Percentiles rank a stretch among this genome's conserved stretches.
These are phyloP conservation scores for Mobula birostris DNA, from an alignment of 2,113 vertebrate species.

Conservation along the genomic window DNA sequence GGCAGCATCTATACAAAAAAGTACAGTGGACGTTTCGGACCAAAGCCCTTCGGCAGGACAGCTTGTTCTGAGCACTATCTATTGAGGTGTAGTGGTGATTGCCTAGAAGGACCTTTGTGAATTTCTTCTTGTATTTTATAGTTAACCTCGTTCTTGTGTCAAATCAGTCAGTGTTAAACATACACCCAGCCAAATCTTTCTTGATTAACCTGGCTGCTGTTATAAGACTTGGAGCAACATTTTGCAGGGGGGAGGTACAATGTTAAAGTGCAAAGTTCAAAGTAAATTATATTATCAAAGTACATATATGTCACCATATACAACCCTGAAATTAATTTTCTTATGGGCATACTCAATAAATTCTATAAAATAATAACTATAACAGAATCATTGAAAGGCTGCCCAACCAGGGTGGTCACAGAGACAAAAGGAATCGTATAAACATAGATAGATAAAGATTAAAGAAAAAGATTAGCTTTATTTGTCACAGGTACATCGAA, in stretches of 20 bases:
- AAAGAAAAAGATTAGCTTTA: no score
- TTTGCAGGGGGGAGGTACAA: not conserved
- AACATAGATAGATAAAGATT: not conserved
- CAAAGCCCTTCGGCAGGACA: no score
- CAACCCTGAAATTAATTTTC: no score
- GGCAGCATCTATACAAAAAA: no score
- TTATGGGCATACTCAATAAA: no score
- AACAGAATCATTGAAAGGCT: no score
- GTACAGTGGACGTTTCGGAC: no score
- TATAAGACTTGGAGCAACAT: not conserved
- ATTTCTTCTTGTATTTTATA: not conserved
- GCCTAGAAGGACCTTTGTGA: not conserved
- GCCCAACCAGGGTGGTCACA: not conserved
- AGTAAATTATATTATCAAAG: no score
- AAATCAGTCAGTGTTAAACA: not conserved
- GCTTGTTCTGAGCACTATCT: not conserved
- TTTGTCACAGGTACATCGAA: no score
- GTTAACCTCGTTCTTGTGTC: not conserved
- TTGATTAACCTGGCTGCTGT: not conserved
- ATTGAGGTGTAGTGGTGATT: not conserved
- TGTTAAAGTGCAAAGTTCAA: not conserved
- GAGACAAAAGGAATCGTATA: not conserved
- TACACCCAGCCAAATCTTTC: not conserved
- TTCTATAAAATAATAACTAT: no score
- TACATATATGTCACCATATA: no score